Evolutionary conservation across 2,113 vertebrate species (phyloP), one percentile per base, ranked within the genome.

Genomic region (Baryphthengus martii): DNA sequence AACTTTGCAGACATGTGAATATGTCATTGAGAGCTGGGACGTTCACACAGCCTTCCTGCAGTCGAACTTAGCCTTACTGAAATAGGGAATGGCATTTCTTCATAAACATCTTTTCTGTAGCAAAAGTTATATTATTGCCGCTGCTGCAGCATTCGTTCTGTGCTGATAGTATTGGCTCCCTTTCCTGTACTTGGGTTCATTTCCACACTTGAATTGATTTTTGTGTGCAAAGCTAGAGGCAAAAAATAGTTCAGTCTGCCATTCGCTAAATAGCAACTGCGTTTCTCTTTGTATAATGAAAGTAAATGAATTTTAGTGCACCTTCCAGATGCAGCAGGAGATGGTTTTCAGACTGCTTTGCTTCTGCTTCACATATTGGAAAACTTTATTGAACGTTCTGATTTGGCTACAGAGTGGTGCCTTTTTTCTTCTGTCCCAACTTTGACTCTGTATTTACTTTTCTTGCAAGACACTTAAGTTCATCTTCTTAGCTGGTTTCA

Each of bases 1-100:
- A 98, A 98, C 97, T 98, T 98, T 97, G 97, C 77, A 68, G 71
- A 58, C n/a, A 78, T 73, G 83, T 94, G 47, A 78, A 45, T 96
- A 70, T 42, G 50, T 96, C 75, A 90, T 87, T 90, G 70, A 61
- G 73, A 89, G 62, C 55, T 86, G 56, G 44, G 61, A 93, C 47
- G 52, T 81, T 90, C 76, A 70, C 44, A 18, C 28, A 26, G 8
- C 65, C 61, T 88, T 85, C 31, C 52, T 87, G 44, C n/a, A 28
- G 29, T 84, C 37, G 50, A 45, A 37, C 37, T 52, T 9, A 1
- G 23, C n/a, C 74, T 49, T 42, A 89, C 49, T 75, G 92, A 89
- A 72, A 72, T 44, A 78, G n/a, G 58, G 78, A 87, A 77, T 37
- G 2, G 16, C 35, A 20, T 67, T 86, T 90, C 91, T 78, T 88